A percentile compares a stretch with the other conserved stretches of the same genome.
Conservation (phyloP, 2,113 vertebrate species). For the Dinomys branickii region DNA sequence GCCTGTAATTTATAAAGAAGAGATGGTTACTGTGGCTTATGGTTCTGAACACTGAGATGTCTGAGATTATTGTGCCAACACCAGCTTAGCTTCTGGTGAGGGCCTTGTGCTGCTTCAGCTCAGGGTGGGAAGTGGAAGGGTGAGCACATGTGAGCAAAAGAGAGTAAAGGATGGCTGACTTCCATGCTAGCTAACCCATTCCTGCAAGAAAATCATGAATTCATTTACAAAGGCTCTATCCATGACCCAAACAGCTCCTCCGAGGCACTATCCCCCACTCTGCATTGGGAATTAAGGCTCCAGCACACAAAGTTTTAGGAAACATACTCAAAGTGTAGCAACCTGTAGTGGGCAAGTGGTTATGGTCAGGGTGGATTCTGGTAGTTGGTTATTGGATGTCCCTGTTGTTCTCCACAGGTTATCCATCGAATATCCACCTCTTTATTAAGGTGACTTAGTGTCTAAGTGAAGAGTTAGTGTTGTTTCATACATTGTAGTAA, state of each 20-base stretch:
- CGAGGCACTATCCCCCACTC: not conserved
- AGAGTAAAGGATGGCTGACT: not conserved
- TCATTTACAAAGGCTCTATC: not conserved
- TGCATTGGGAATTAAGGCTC: not conserved
- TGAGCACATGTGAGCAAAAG: not conserved
- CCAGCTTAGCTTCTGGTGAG: not conserved
- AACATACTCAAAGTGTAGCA: not conserved
- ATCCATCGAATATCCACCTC: not conserved
- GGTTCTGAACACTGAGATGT: not conserved
- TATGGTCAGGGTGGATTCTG: not conserved
- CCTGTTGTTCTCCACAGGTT: not conserved
- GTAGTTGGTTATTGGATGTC: not conserved
- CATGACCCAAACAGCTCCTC: not conserved
- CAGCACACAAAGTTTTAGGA: not conserved
- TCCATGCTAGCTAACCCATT: no score
- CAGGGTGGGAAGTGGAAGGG: not conserved
- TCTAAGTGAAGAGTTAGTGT: not conserved
- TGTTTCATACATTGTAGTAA: not conserved
- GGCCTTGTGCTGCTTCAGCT: not conserved
- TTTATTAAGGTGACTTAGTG: not conserved
- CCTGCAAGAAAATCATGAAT: not conserved
- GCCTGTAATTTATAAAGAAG: not conserved
- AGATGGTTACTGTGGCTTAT: not conserved
- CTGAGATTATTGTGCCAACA: not conserved
- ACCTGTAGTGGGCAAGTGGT: not conserved